Evolutionary conservation across 2,888 invertebrate species (phyloP).

Genomic region (Oithona nana): DNA sequence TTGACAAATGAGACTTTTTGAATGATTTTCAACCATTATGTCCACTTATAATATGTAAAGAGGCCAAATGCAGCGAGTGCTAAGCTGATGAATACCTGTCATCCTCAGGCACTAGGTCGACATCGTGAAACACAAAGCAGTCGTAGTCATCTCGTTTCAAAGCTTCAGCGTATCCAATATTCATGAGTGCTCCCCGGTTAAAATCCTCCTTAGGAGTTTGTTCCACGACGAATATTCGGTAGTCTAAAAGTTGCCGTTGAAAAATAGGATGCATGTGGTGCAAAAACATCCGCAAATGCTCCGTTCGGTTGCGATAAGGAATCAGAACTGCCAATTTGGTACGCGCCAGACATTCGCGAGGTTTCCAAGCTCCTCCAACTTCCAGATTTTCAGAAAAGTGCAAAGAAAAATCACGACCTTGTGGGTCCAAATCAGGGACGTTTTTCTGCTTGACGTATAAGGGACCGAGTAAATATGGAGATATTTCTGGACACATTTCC

Average conservation of each 20-base stretch:
- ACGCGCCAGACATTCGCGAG: slow-evolving; percentile 50
- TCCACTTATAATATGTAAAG: too few species aligned
- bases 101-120: slow-evolving; percentile 80
- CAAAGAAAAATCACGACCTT: slow-evolving; percentile 38
- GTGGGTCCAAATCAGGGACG: neutral
- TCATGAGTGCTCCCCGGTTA: slow-evolving; percentile 88
- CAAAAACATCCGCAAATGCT: slow-evolving; percentile 65
- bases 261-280: slow-evolving; percentile 84
- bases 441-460: neutral
- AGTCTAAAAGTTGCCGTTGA: slow-evolving; percentile 76
- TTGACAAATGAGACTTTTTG: neutral
- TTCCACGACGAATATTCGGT: slow-evolving; percentile 79
- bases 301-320: slow-evolving; percentile 43
- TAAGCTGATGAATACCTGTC: slow-evolving; percentile 45
- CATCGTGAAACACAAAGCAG: slow-evolving; percentile 91
- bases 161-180: slow-evolving; percentile 81
- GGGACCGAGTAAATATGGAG: slow-evolving; percentile 8
- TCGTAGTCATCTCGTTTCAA: slow-evolving; percentile 41
- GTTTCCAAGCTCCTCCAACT: slow-evolving; percentile 64
- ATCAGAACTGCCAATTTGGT: slow-evolving; percentile 76
- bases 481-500: neutral
- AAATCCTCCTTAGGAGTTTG: slow-evolving; percentile 56
- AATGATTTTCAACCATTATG: too few species aligned
- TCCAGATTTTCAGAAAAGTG: slow-evolving; percentile 38
- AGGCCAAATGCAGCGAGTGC: too few species aligned